Percentiles rank a stretch among this genome's conserved stretches.
Evolutionary conservation across 2,888 invertebrate genomes (phyloP).

Genomic region (Phoronis australis): DNA sequence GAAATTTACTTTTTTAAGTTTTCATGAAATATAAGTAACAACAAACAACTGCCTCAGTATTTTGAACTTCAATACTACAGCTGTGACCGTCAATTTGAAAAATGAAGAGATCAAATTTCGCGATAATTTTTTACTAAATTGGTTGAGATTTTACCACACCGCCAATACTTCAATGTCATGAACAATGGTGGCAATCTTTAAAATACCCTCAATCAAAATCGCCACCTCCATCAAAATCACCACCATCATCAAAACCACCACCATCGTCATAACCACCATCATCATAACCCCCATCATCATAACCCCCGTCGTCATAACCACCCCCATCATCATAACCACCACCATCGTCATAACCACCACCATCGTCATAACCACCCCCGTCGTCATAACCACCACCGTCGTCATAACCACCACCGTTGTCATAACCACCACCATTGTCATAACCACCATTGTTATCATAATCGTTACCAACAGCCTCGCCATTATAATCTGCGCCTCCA

Average conservation of each 20-base stretch:
- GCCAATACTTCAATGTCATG: slow-evolving; percentile 21
- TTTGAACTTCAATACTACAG: too few relatives aligned
- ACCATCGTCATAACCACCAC: not conserved
- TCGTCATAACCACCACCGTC: not conserved
- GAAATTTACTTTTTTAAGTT: too few relatives aligned
- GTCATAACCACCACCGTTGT: not conserved
- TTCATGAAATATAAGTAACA: too few relatives aligned
- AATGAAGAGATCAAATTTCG: too few relatives aligned
- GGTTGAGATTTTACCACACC: slow-evolving; percentile 32
- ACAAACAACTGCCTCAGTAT: too few relatives aligned
- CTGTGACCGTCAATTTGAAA: too few relatives aligned
- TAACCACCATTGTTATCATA: not conserved
- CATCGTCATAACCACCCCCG: not conserved
- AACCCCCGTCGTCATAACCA: not conserved
- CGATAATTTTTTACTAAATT: too few relatives aligned
- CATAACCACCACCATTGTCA: not conserved
- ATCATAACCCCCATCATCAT: not conserved
- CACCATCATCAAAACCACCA: not conserved
- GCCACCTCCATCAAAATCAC: not conserved
- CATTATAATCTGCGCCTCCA: not conserved
- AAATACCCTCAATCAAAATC: not conserved
- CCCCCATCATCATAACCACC: not conserved
- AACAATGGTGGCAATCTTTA: not conserved
- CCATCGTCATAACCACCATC: not conserved
- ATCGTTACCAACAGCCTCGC: not conserved